phyloP scores from a whole-genome alignment of 2,797 vertebrate species.

The Enteromius trimaculatus region DNA sequence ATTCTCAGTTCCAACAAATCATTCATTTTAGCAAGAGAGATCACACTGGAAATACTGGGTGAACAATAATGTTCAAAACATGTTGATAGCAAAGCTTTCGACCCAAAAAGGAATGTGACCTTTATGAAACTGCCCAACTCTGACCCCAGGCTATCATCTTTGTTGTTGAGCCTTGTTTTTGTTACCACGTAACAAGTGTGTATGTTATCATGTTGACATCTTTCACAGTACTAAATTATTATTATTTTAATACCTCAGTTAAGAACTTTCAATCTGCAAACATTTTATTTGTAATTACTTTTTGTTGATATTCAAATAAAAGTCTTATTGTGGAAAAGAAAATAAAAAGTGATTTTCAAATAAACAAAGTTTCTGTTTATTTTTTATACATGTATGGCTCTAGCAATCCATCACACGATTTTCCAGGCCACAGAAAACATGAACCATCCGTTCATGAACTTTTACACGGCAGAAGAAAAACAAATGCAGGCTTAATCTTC shows the following conservation, averaged over 20 bases:
- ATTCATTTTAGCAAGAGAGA: neutral
- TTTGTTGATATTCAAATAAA: constrained; percentile 35
- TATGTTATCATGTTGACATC: neutral
- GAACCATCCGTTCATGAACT: neutral
- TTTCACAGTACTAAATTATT: neutral
- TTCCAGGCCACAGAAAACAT: neutral
- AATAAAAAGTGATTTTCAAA: neutral
- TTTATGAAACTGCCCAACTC: neutral
- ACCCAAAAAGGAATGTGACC: neutral
- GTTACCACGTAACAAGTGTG: constrained; percentile 44
- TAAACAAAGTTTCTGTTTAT: neutral
- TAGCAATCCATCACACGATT: neutral
- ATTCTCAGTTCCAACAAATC: neutral
- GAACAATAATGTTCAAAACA: neutral
- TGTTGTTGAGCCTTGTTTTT: constrained; percentile 20
- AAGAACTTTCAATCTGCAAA: neutral
- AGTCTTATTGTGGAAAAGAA: neutral
- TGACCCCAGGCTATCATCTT: neutral
- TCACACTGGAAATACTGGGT: neutral
- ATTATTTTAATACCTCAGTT: neutral
- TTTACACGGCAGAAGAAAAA: neutral
- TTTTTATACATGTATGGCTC: neutral
- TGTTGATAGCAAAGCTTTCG: neutral
- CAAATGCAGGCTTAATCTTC: neutral
- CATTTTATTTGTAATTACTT: constrained; percentile 6